A percentile compares a stretch with the other conserved stretches of the same genome.
Conservation (phyloP, 2,113 vertebrate genomes). For the Caloenas nicobarica region DNA sequence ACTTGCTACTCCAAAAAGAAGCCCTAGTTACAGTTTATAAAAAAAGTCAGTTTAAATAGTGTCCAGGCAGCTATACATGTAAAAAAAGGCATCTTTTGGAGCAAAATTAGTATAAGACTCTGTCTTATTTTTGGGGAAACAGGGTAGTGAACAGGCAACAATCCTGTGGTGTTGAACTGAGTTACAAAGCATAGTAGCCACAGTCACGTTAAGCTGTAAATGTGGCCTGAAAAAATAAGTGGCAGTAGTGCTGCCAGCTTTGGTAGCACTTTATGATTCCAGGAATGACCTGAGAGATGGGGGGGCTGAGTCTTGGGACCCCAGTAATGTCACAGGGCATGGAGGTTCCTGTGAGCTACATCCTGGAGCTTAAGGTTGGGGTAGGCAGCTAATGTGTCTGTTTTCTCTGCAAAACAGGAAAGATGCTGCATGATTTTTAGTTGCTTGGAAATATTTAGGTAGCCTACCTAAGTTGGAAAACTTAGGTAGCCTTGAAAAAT, state of each 20-base stretch:
- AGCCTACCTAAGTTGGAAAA: not conserved
- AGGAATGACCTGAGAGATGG: not conserved
- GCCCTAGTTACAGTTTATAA: no score
- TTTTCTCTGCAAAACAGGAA: not conserved
- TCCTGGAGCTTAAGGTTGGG: not conserved
- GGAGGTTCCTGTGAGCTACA: not conserved
- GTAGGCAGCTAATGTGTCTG: not conserved
- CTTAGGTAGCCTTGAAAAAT: not conserved
- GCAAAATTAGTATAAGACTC: no score
- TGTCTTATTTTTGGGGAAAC: no score
- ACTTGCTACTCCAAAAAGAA: no score
- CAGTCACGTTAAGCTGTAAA: not conserved
- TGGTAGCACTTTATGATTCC: not conserved
- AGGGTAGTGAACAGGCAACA: not conserved
- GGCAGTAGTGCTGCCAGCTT: not conserved
- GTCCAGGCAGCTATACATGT: no score
- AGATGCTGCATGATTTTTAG: not conserved
- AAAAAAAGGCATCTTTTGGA: no score
- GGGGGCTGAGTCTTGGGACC: not conserved
- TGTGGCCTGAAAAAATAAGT: not conserved
- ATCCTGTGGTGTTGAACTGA: fast-evolving
- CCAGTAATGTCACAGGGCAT: fast-evolving
- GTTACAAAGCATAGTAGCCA: not conserved
- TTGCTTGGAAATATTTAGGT: not conserved
- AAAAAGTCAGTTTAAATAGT: no score